Evolutionary conservation across 2,888 invertebrate genomes (phyloP).

Genomic region (Schizaphis graminum): DNA sequence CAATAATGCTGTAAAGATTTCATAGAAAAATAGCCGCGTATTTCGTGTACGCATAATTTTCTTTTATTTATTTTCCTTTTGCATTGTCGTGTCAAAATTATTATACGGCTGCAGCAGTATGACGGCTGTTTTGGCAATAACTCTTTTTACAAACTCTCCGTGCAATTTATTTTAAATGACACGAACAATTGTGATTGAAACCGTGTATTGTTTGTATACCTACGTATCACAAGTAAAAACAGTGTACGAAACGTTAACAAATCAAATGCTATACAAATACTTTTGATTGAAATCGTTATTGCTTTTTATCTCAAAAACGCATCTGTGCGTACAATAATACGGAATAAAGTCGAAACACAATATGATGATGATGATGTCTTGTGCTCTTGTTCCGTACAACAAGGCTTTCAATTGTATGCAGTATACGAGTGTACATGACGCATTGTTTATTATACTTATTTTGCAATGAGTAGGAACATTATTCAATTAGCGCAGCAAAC

Average conservation of each 20-base stretch:
- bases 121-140: neutral
- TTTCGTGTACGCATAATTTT: neutral
- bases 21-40: neutral
- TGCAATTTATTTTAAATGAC: neutral
- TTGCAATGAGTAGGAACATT: neutral
- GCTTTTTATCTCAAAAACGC: constrained; percentile 14
- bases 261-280: constrained; percentile 17
- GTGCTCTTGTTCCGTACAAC: neutral
- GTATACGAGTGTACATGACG: neutral
- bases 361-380: constrained; percentile 5
- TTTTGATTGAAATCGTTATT: constrained; percentile 14
- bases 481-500: neutral
- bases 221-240: neutral
- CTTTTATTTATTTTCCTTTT: neutral
- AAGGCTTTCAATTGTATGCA: neutral
- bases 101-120: neutral
- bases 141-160: neutral
- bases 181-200: neutral
- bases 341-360: constrained; percentile 14
- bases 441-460: neutral
- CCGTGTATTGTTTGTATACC: neutral
- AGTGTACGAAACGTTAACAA: constrained; percentile 8
- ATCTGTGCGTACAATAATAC: neutral
- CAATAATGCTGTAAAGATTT: neutral
- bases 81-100: neutral